These are phyloP conservation scores for Sisyra terminalis DNA, from an alignment of 2,888 invertebrate species.

Conservation along the genomic window DNA sequence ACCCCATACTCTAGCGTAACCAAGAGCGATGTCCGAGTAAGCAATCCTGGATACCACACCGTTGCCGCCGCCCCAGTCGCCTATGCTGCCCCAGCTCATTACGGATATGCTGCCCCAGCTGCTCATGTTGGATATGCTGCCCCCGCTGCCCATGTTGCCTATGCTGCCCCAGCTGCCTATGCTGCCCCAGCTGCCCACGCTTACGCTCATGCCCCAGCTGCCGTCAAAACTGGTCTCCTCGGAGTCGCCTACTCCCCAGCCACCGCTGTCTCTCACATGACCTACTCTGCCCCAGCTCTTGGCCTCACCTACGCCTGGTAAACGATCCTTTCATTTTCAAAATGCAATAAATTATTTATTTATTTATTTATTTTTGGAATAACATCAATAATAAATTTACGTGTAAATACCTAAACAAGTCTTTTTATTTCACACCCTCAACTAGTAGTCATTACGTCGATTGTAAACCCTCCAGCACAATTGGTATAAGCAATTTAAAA, in stretches of 20 bases:
- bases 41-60: slow-evolving; percentile 38
- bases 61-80: slow-evolving; percentile 12
- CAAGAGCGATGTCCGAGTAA: slow-evolving; percentile 52
- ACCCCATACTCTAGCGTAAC: slow-evolving; percentile 57
- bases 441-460: too few relatives aligned
- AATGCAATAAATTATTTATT: too few relatives aligned
- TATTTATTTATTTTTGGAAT: too few relatives aligned
- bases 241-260: slow-evolving; percentile 42
- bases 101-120: too few relatives aligned
- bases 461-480: too few relatives aligned
- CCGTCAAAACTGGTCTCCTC: slow-evolving; percentile 30
- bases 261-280: slow-evolving; percentile 42
- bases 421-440: too few relatives aligned
- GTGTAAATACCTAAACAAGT: too few relatives aligned
- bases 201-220: slow-evolving; percentile 38
- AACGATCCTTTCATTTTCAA: slow-evolving; percentile 12
- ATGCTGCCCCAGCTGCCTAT: slow-evolving; percentile 14
- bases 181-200: slow-evolving; percentile 20
- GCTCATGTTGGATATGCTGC: slow-evolving; percentile 8
- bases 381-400: too few relatives aligned
- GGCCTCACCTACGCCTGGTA: slow-evolving; percentile 39
- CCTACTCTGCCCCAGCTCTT: slow-evolving; percentile 27
- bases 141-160: slow-evolving; percentile 21
- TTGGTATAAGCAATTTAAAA: too few relatives aligned
- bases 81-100: slow-evolving; percentile 2